Evolutionary conservation across 2,113 vertebrate genomes (phyloP), one percentile per base, ranked within the genome.

Genomic region (Columbina picui): DNA sequence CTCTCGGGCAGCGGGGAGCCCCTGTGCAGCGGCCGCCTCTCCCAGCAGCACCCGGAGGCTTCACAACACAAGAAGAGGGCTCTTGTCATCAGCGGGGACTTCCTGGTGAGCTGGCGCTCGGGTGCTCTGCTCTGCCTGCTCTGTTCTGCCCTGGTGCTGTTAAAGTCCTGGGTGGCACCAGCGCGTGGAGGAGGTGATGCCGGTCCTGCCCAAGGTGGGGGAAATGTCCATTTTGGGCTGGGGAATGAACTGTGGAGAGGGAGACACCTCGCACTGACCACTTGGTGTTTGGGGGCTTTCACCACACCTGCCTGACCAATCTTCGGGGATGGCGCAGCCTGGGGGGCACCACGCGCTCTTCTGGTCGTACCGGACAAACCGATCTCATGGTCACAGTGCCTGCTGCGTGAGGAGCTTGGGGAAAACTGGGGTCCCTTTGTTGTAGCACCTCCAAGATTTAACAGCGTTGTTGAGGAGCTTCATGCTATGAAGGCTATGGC

Each of bases 31-130:
- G 94, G 52, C 95, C 84, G 15, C 55, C 94, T 80, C 57, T 88
- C 97, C 79, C 97, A 63, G 49, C 90, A 95, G 80, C 9, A 0
- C 47, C 36, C 52, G 12, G 65, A 81, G 41, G 36, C 89, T 64
- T 61, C 13, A 1, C 2, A 5, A 3, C 69, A 82, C 8, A 52
- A 47, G 52, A 98, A 98, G 82, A 97, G 96, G 50, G 99, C 99
- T 14, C 70, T 99, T 76, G 97, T 99, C 92, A 88, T 99, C 92
- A 98, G 96, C 0, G 99, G 99, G 71, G 98, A 98, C 30, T 98
- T 99, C 85, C 97, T 99, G 98, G 99, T 99, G 97, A 98, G 97
- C 88, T n/a, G 34, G 30, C 34, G 36, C 32, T 53, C 41, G 45
- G 79, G 4, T 14, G n/a, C 23, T 47, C 29, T 13, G 38, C 49